phyloP scores from a whole-genome alignment of 1,140 invertebrate species.

The Zaprionus inermis region DNA sequence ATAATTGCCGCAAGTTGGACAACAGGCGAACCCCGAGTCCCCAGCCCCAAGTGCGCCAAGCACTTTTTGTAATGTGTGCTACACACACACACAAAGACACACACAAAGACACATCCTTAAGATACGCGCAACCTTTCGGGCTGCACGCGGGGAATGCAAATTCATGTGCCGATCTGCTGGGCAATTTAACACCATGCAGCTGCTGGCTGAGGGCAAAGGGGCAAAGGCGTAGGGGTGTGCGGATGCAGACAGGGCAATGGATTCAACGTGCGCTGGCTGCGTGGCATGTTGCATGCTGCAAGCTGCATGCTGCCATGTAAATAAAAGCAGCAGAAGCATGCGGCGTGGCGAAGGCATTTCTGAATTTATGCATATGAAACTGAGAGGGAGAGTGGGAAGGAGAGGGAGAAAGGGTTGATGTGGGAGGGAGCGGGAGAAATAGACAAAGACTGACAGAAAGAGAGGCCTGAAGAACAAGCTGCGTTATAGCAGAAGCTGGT shows the following conservation, averaged over 20 bases:
- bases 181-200: conserved; percentile 71
- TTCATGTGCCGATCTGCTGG: conserved; percentile 61
- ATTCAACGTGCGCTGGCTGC: conserved; percentile 43
- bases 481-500: conserved; percentile 63
- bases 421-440: neutral
- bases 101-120: conserved; percentile 38
- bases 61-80: conserved; percentile 42
- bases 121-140: conserved; percentile 45
- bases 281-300: neutral
- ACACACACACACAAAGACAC: neutral
- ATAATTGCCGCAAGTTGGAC: conserved; percentile 58
- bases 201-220: neutral
- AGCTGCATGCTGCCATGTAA: conserved; percentile 48
- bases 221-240: neutral
- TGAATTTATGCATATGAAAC: conserved; percentile 21
- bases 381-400: neutral
- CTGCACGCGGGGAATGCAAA: conserved; percentile 62
- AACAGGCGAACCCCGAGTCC: conserved; percentile 20
- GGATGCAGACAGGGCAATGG: conserved; percentile 37
- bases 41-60: no score
- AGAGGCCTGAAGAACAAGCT: conserved; percentile 4
- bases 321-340: conserved; percentile 54
- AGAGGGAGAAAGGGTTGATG: neutral
- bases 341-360: conserved; percentile 17
- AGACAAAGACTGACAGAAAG: neutral